Conservation (phyloP, 92 coral and sea anemone genomes). For the Meandrina meandrites region DNA sequence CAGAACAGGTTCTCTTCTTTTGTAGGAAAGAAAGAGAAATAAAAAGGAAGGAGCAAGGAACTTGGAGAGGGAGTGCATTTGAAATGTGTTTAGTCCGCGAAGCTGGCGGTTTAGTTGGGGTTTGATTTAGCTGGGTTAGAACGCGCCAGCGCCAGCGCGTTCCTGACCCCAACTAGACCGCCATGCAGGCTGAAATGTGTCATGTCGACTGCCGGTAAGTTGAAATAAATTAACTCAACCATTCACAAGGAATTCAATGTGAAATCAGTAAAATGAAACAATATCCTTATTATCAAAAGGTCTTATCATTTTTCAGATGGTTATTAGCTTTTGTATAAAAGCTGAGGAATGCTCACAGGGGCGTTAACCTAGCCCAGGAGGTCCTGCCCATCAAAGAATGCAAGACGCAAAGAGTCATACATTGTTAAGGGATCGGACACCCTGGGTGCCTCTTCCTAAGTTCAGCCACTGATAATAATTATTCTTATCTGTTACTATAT, state of each 20-base stretch:
- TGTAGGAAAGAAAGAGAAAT: too few species aligned
- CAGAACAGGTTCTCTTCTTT: too few species aligned
- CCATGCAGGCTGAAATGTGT: too few species aligned
- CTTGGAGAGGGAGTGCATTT: too few species aligned
- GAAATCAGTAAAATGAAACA: neutral
- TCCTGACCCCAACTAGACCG: too few species aligned
- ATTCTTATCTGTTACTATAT: neutral
- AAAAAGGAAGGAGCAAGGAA: too few species aligned
- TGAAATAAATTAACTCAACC: neutral
- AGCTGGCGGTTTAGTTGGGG: too few species aligned
- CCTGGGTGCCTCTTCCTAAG: neutral
- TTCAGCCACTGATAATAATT: neutral
- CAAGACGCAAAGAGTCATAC: neutral
- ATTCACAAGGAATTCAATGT: neutral
- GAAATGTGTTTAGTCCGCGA: too few species aligned
- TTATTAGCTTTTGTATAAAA: neutral
- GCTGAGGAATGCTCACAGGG: neutral
- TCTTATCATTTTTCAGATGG: neutral
- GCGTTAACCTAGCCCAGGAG: neutral
- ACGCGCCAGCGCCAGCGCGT: too few species aligned
- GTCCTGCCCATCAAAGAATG: neutral
- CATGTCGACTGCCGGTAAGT: too few species aligned
- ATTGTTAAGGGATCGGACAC: neutral
- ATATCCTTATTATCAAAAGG: neutral
- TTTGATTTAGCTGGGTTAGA: too few species aligned